Percentiles rank a stretch among this genome's conserved stretches.
These are phyloP conservation scores for Aethina tumida DNA, from an alignment of 1,140 invertebrate genomes.

Conservation along the genomic window DNA sequence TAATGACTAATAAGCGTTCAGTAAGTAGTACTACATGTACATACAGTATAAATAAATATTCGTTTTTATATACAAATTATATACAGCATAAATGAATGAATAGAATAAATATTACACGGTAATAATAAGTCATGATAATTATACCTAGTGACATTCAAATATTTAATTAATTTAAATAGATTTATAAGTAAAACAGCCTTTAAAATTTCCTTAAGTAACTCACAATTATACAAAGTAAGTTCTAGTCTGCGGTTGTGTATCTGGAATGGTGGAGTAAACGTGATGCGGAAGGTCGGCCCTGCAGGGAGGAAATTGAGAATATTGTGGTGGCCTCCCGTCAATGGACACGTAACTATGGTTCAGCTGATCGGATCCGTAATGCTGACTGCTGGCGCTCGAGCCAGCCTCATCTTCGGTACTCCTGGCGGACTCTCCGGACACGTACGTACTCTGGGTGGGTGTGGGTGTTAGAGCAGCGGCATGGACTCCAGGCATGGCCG, in stretches of 20 bases:
- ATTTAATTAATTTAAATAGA: slow-evolving; percentile 6
- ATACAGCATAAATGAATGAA: slow-evolving; percentile 25
- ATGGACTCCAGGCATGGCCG: slow-evolving; percentile 35
- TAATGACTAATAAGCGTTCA: slow-evolving; percentile 35
- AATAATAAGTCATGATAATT: slow-evolving; percentile 16
- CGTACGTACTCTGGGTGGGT: slow-evolving; percentile 52
- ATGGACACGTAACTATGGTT: slow-evolving; percentile 37
- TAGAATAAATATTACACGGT: slow-evolving; percentile 20
- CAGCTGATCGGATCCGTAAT: slow-evolving; percentile 35
- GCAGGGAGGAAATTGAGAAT: slow-evolving; percentile 27
- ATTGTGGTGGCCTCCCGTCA: slow-evolving; percentile 32
- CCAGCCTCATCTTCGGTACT: slow-evolving; percentile 49
- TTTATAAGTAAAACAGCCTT: slow-evolving; percentile 20
- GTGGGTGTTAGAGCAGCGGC: slow-evolving; percentile 42
- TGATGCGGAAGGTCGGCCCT: slow-evolving; percentile 27
- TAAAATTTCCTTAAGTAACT: slow-evolving; percentile 9
- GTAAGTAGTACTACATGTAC: slow-evolving; percentile 14
- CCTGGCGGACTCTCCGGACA: slow-evolving; percentile 49
- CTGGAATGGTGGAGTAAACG: slow-evolving; percentile 36
- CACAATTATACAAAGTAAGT: slow-evolving; percentile 35
- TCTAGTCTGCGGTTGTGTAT: slow-evolving; percentile 30
- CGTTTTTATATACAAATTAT: slow-evolving; percentile 18
- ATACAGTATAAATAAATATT: slow-evolving; percentile 20
- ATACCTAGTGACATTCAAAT: slow-evolving; percentile 11
- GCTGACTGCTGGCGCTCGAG: slow-evolving; percentile 41